Percentiles rank a stretch among this genome's conserved stretches.
Evolutionary conservation across 2,888 invertebrate species (phyloP).

Genomic region (Sinodicranocentrus sp.): DNA sequence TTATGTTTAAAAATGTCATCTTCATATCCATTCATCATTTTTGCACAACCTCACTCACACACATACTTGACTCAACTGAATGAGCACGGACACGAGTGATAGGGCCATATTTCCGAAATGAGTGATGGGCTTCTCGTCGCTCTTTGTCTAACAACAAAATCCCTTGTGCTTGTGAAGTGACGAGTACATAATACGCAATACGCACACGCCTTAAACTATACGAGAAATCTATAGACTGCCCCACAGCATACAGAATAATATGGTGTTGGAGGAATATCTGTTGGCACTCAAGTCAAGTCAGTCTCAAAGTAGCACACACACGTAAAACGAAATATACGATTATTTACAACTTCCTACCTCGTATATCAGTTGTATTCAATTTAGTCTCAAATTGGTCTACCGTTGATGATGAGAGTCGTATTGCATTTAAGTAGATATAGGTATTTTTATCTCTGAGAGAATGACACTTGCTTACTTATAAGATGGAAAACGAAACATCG

Average conservation of each 20-base stretch:
- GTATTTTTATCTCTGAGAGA: background rate
- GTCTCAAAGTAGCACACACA: background rate
- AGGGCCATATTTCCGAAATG: background rate
- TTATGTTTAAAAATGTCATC: background rate
- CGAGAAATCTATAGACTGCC: background rate
- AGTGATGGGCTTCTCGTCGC: background rate
- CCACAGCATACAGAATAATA: background rate
- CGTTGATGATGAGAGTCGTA: background rate
- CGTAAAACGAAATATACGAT: background rate
- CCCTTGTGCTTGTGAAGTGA: background rate
- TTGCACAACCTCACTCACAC: background rate
- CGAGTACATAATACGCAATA: background rate
- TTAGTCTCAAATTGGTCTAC: background rate
- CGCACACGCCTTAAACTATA: too few species aligned
- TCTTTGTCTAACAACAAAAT: background rate
- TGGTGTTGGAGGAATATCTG: background rate
- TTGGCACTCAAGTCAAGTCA: background rate
- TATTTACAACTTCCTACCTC: background rate
- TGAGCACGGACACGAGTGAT: background rate
- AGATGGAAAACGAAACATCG: too few species aligned
- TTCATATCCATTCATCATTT: background rate
- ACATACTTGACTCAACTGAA: background rate
- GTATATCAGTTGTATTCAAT: background rate
- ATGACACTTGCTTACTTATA: background rate
- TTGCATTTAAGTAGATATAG: background rate